A percentile compares a stretch with the other conserved stretches of the same genome.
phyloP scores from a whole-genome alignment of 2,888 invertebrate genomes.

The Epistrophe eligans region DNA sequence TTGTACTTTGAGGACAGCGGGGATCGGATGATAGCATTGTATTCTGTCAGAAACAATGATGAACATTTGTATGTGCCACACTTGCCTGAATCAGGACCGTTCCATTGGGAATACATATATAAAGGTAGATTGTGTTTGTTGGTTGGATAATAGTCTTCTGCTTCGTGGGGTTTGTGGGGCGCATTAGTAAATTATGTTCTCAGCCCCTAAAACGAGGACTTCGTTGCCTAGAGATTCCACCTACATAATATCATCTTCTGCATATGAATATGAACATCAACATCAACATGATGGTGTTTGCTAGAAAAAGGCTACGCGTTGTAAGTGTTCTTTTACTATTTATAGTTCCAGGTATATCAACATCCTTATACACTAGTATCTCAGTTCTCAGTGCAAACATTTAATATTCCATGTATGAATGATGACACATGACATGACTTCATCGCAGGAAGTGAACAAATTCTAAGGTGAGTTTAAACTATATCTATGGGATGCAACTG shows the following conservation, averaged over 20 bases:
- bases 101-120: slow-evolving; percentile 69
- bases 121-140: slow-evolving; percentile 63
- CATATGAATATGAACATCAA: not conserved
- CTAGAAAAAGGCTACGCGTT: slow-evolving; percentile 53
- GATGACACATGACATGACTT: slow-evolving; percentile 62
- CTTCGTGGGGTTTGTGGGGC: slow-evolving; percentile 68
- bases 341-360: slow-evolving; percentile 40
- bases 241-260: not conserved
- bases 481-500: slow-evolving; percentile 33
- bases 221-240: not conserved
- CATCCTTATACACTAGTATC: slow-evolving; percentile 12
- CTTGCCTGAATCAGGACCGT: slow-evolving; percentile 62
- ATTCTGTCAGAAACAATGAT: slow-evolving; percentile 74
- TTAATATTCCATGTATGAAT: slow-evolving; percentile 66
- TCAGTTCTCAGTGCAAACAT: slow-evolving; percentile 44
- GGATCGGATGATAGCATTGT: slow-evolving; percentile 67
- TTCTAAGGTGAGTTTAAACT: slow-evolving; percentile 64
- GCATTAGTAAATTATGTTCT: slow-evolving; percentile 75
- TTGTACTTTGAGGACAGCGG: slow-evolving; percentile 22
- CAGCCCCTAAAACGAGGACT: slow-evolving; percentile 25
- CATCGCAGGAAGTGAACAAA: slow-evolving; percentile 65
- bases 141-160: slow-evolving; percentile 73
- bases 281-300: not conserved
- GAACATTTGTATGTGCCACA: slow-evolving; percentile 71
- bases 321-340: slow-evolving; percentile 57